A percentile compares a stretch with the other conserved stretches of the same genome.
Conservation (phyloP, 2,113 vertebrate genomes). For the Globicephala melas region DNA sequence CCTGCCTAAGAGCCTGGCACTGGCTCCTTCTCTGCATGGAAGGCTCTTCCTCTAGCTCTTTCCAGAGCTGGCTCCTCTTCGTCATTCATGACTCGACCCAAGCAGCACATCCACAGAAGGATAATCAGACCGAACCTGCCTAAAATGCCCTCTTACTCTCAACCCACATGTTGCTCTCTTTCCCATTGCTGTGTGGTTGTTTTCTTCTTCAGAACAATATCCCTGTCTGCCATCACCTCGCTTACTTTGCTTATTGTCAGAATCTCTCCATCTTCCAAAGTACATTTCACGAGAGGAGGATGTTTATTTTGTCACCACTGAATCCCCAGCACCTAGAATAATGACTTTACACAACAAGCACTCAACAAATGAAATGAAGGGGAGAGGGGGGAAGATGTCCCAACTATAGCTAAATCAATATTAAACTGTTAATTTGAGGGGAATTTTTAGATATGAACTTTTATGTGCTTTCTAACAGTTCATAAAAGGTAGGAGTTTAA, state of each 20-base stretch:
- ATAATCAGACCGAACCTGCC: not conserved
- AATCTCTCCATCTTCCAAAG: not conserved
- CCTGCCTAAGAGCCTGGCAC: not conserved
- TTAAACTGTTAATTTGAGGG: not conserved
- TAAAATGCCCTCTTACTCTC: not conserved
- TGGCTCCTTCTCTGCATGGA: not conserved
- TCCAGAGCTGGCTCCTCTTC: not conserved
- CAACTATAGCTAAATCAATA: not conserved
- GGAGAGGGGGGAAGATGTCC: not conserved
- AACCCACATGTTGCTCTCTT: not conserved
- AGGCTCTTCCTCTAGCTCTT: not conserved
- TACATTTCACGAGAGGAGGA: not conserved
- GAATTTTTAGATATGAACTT: not conserved
- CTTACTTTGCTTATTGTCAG: not conserved
- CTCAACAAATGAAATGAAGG: not conserved
- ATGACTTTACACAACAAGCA: not conserved
- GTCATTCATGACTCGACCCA: not conserved
- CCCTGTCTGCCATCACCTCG: not conserved
- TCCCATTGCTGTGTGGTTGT: not conserved
- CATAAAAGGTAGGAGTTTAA: not conserved
- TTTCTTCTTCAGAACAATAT: not conserved
- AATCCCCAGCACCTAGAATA: not conserved
- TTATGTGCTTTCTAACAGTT: not conserved
- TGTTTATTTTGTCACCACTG: not conserved
- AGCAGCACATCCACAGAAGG: not conserved